Base-by-base conservation (phyloP, 2,888 invertebrate genomes). In the Lathronympha strigana region DNA sequence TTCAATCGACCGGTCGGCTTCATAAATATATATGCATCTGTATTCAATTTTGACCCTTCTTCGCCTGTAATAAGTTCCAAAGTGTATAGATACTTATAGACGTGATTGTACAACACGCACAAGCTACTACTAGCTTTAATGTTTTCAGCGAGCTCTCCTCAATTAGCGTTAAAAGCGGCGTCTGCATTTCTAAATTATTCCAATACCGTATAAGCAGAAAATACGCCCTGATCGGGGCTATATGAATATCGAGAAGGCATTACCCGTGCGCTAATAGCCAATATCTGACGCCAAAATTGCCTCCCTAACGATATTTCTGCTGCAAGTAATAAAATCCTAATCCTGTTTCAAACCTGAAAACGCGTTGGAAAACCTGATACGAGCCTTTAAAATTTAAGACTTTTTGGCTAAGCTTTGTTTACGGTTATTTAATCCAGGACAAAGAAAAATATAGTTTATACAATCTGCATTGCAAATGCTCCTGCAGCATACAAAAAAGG, bases 231-330 rank as follows among this genome's bases (percentile, higher is more conserved):
- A 67, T 77, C 79, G 76, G 77, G 78, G 76, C 76, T 76, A 79
- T 79, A 86, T 85, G 88, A 87, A 87, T 88, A 90, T 88, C 85
- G 86, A 81, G 77, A 81, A 84, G 82, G 82, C 82, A 86, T 87
- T 87, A 86, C 81, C 80, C 83, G 80, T 78, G 76, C 84, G 86
- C 88, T 91, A 90, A 91, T 90, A 90, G 90, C 83, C 90, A 90
- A 91, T 90, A 90, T 90, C 87, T 87, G 87, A 81, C 83, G 80
- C 84, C 88, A 81, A 90, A 90, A 91, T 90, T 90, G 90, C 87
- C 84, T 88, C 84, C 85, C 86, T 88, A 89, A 90, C 90, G 87
- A 87, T 88, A 90, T 90, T 90, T 89, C 88, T 84, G 86, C 80
- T 81, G 83, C 82, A 80, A 85, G 86, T 89, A 89, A 90, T 90